phyloP scores from a whole-genome alignment of 1,140 invertebrate genomes.

The Heliconius eleuchia region DNA sequence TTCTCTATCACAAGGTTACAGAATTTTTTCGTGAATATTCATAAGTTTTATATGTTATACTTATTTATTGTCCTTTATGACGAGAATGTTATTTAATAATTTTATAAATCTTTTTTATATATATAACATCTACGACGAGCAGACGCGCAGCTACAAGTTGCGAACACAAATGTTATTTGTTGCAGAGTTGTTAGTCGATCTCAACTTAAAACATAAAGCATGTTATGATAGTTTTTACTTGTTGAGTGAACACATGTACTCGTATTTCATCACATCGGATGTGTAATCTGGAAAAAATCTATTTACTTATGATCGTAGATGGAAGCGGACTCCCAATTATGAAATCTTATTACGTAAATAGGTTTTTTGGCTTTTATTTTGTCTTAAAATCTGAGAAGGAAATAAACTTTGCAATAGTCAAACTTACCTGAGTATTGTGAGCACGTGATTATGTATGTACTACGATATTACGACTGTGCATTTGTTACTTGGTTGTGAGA shows the following conservation, averaged over 20 bases:
- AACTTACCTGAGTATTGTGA: neutral
- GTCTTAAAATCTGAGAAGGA: neutral
- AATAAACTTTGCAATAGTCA: neutral
- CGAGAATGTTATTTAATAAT: neutral
- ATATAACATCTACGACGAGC: neutral
- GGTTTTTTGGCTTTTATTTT: constrained; percentile 10
- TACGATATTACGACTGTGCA: neutral
- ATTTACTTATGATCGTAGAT: constrained; percentile 11
- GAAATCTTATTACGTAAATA: constrained; percentile 29
- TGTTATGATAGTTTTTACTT: constrained; percentile 17
- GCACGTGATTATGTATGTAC: neutral
- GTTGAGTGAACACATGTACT: neutral
- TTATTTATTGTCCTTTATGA: neutral
- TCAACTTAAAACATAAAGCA: neutral
- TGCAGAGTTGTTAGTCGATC: neutral
- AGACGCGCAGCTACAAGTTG: neutral
- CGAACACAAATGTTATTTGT: neutral
- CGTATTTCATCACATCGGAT: constrained; percentile 20
- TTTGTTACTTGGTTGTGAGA: neutral
- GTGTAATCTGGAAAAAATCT: constrained; percentile 23
- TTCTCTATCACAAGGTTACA: constrained; percentile 24
- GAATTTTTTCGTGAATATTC: neutral
- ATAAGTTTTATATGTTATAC: neutral
- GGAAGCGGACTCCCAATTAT: constrained; percentile 26
- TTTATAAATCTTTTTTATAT: neutral